Evolutionary conservation across 2,888 invertebrate species (phyloP).

Genomic region (Meandrusa payeni): DNA sequence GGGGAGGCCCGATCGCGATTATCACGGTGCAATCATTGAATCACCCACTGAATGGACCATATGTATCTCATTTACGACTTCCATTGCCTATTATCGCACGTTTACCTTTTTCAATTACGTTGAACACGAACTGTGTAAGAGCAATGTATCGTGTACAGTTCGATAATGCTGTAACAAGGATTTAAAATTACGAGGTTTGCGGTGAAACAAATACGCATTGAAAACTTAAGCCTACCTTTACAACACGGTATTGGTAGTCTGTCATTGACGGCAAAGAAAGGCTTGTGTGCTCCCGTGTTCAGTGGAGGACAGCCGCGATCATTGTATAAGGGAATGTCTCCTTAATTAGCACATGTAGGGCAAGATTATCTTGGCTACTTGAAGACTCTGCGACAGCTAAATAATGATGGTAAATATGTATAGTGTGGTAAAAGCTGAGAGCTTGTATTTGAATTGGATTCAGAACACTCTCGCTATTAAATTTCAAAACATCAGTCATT

Average conservation of each 20-base stretch:
- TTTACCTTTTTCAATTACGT: conserved; percentile 12
- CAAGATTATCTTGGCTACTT: conserved; percentile 66
- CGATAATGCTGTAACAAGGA: not conserved
- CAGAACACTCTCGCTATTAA: no score
- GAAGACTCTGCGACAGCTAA: conserved; percentile 60
- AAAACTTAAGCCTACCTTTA: conserved; percentile 58
- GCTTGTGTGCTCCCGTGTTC: conserved; percentile 51
- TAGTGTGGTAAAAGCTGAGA: not conserved
- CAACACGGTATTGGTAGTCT: conserved; percentile 64
- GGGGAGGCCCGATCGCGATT: conserved; percentile 70
- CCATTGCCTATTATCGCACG: conserved; percentile 2
- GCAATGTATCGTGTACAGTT: not conserved
- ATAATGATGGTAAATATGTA: conserved; percentile 52
- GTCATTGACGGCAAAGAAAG: conserved; percentile 60
- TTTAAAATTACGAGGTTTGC: conserved; percentile 33
- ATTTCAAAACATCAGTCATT: no score
- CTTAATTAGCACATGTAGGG: conserved; percentile 76
- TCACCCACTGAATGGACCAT: conserved; percentile 30
- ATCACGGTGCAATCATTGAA: conserved; percentile 70
- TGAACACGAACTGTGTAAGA: conserved; percentile 33
- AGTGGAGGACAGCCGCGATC: conserved; percentile 60
- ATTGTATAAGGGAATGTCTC: conserved; percentile 64
- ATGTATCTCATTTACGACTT: conserved; percentile 1
- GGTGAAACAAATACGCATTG: conserved; percentile 61
- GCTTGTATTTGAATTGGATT: no score